Conservation (phyloP, 1,140 invertebrate genomes). For the Atopsyche davidsoni region DNA sequence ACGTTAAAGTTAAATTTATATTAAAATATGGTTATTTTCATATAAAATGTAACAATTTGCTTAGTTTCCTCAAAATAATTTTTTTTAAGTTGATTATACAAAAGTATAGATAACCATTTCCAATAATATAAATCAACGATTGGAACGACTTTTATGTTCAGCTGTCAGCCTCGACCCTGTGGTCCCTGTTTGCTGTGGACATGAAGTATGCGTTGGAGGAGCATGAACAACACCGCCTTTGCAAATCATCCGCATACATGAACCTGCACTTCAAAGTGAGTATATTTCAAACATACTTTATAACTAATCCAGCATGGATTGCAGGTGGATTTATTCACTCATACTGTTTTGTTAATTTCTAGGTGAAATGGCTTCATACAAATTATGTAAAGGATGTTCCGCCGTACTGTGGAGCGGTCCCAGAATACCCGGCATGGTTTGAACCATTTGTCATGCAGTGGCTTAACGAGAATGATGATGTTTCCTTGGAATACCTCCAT, state of each 20-base stretch:
- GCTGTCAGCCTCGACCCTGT: constrained; percentile 95
- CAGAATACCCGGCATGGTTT: constrained; percentile 98
- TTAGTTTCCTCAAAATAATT: background rate
- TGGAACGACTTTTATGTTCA: no score
- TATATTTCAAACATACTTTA: background rate
- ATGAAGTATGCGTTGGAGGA: constrained; percentile 98
- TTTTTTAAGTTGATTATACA: background rate
- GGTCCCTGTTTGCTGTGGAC: constrained; percentile 94
- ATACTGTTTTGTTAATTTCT: constrained; percentile 14
- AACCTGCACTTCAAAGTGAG: constrained; percentile 92
- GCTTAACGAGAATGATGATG: constrained; percentile 99
- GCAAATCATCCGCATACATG: constrained; percentile 99
- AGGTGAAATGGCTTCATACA: constrained; percentile 96
- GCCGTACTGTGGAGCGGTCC: constrained; percentile 89
- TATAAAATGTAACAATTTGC: constrained; percentile 4
- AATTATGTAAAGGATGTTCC: constrained; percentile 98
- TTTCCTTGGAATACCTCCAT: constrained; percentile 96
- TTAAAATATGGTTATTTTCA: no score
- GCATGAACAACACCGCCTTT: constrained; percentile 90
- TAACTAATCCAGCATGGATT: constrained; percentile 1
- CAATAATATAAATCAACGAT: constrained; percentile 16
- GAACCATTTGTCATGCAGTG: constrained; percentile 99
- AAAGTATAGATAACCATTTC: background rate
- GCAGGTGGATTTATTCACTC: background rate
- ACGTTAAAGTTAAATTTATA: no score